Percentiles rank a stretch among this genome's conserved stretches.
Evolutionary conservation across 2,113 vertebrate species (phyloP).

Genomic region (Solea solea): DNA sequence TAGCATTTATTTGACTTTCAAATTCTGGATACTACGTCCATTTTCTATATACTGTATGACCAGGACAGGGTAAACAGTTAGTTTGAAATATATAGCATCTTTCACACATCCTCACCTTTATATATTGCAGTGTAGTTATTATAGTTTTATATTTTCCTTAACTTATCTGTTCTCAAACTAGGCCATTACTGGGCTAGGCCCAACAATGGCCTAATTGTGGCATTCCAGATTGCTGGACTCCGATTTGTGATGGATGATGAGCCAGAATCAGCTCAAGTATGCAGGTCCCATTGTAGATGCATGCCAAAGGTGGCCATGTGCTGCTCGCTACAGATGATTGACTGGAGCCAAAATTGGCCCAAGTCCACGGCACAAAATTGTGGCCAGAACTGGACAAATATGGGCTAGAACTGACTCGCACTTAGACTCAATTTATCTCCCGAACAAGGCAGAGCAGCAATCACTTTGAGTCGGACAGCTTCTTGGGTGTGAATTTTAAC

Average conservation of each 20-base stretch:
- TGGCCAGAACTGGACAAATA: conserved; percentile 12
- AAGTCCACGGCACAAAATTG: neutral
- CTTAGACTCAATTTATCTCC: neutral
- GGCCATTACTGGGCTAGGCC: neutral
- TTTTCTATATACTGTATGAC: no score
- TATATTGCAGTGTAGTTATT: neutral
- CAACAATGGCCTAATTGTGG: neutral
- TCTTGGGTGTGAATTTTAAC: neutral
- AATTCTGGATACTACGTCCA: no score
- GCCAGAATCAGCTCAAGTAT: conserved; percentile 18
- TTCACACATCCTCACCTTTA: no score
- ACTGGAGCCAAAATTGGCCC: conserved; percentile 7
- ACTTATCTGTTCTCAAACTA: conserved; percentile 18
- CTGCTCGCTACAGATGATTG: conserved; percentile 28
- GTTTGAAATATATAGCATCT: no score
- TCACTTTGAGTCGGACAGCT: neutral
- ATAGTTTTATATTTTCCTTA: neutral
- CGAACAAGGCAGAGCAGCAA: neutral
- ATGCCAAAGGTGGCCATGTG: conserved; percentile 22
- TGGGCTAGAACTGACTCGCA: neutral
- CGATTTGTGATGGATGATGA: neutral
- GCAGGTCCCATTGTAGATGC: conserved; percentile 14
- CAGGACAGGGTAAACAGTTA: no score
- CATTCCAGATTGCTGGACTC: conserved; percentile 19
- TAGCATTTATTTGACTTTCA: no score